Evolutionary conservation across 1,140 invertebrate genomes (phyloP), one percentile per base, ranked within the genome.

Genomic region (Telenomus remus): DNA sequence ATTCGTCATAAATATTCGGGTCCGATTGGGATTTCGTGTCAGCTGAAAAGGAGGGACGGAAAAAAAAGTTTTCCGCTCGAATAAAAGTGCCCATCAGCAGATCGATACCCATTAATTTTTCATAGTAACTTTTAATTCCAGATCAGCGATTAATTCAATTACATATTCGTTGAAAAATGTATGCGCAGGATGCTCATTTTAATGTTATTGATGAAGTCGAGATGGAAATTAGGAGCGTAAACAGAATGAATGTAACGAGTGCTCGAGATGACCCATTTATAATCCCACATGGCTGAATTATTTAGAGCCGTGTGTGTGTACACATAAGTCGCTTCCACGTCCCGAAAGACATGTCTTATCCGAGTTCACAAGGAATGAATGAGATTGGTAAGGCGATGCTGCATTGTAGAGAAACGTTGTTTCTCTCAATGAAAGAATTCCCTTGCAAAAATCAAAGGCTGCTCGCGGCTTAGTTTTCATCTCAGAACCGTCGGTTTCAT

Each of bases 281-380:
- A 71, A 71, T 71, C 59, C 59, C 59, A 71, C 61, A 70, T 71
- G 68, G 48, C 68, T 63, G 46, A 71, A 71, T 71, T 57, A 71
- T 71, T 71, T 56, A 71, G 35, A 63, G 53, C 48, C 6, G 19
- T 27, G 19, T 6, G 15, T 39, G 68, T 53, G 51, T 63, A 61
- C 66, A 71, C 47, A 47, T 39, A 57, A 54, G 56, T 15, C 53
- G 56, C 16, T 42, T 27, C 2, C 37, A n/a, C 42, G 53, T 56
- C 53, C 69, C 60, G 42, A 59, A 64, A 72, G 69, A 64, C 69
- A 48, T 64, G 69, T 72, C 60, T 72, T 72, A n/a, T 72, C 59
- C 53, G 57, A 72, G 46, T 64, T 72, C 53, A 64, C 47, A 64
- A 64, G 60, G 47, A 72, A 27, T 59, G 59, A 53, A 72, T 64